These are phyloP conservation scores for Lytechinus pictus DNA, from an alignment of 35 echinoderm and acorn worm genomes.

Conservation along the genomic window DNA sequence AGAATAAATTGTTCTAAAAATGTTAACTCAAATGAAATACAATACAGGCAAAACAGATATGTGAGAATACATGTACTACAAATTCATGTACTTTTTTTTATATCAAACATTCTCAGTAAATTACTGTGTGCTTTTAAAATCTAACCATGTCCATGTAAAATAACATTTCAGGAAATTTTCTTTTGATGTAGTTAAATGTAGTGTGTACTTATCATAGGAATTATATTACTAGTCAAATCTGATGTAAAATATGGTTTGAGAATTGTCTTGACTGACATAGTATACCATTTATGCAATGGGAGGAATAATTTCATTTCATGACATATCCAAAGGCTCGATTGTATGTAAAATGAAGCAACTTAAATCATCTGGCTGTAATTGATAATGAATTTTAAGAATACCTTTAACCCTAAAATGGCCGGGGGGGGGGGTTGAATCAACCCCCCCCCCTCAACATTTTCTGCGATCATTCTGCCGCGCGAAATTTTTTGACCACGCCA, in stretches of 20 bases:
- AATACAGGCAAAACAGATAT: background rate
- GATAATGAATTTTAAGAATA: background rate
- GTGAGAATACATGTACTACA: background rate
- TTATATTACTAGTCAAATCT: too few species aligned
- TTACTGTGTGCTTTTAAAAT: background rate
- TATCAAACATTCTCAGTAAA: background rate
- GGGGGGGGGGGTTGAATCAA: too few species aligned
- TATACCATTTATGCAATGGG: background rate
- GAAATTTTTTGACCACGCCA: too few species aligned
- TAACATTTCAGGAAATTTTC: too few species aligned
- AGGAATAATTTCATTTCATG: background rate
- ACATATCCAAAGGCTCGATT: background rate
- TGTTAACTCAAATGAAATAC: background rate
- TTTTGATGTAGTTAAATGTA: too few species aligned
- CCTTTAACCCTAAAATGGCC: too few species aligned
- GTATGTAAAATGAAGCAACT: background rate
- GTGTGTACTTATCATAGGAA: too few species aligned
- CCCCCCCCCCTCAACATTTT: too few species aligned
- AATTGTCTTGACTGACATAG: background rate
- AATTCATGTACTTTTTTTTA: background rate
- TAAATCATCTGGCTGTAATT: background rate
- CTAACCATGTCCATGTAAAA: background rate
- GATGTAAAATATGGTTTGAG: background rate
- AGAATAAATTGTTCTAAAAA: background rate
- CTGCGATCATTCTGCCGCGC: too few species aligned